phyloP scores from a whole-genome alignment of 2,888 invertebrate species.

The Idaea straminata region DNA sequence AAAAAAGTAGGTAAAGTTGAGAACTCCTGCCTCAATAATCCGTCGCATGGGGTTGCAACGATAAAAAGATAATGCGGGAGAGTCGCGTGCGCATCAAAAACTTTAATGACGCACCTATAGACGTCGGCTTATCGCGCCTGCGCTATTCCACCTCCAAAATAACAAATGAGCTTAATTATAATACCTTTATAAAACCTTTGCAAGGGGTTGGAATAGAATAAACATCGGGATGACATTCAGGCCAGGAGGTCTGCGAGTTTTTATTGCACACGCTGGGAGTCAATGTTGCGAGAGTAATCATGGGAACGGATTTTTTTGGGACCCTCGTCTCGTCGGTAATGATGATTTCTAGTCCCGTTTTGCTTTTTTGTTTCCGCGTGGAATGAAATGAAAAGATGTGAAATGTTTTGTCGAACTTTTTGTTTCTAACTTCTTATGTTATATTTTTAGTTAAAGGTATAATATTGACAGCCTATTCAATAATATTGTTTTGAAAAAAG shows the following conservation, averaged over 20 bases:
- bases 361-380: background rate
- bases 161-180: constrained; percentile 78
- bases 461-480: no score
- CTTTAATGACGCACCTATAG: constrained; percentile 76
- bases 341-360: constrained; percentile 43
- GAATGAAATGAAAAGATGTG: constrained; percentile 7
- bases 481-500: no score
- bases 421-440: background rate
- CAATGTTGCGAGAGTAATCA: constrained; percentile 71
- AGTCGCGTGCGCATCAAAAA: constrained; percentile 76
- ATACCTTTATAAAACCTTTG: constrained; percentile 55
- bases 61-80: constrained; percentile 78
- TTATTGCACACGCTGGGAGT: constrained; percentile 68
- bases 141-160: constrained; percentile 52
- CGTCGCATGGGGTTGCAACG: constrained; percentile 71
- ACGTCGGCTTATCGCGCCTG: constrained; percentile 76
- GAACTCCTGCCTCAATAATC: constrained; percentile 63
- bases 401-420: constrained; percentile 8
- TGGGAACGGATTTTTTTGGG: constrained; percentile 49
- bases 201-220: constrained; percentile 58
- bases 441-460: no score
- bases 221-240: constrained; percentile 42
- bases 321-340: constrained; percentile 42
- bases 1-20: constrained; percentile 30
- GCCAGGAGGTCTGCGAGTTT: constrained; percentile 66